These are phyloP conservation scores for Mohoua ochrocephala DNA, from an alignment of 2,113 vertebrate species.

Conservation along the genomic window DNA sequence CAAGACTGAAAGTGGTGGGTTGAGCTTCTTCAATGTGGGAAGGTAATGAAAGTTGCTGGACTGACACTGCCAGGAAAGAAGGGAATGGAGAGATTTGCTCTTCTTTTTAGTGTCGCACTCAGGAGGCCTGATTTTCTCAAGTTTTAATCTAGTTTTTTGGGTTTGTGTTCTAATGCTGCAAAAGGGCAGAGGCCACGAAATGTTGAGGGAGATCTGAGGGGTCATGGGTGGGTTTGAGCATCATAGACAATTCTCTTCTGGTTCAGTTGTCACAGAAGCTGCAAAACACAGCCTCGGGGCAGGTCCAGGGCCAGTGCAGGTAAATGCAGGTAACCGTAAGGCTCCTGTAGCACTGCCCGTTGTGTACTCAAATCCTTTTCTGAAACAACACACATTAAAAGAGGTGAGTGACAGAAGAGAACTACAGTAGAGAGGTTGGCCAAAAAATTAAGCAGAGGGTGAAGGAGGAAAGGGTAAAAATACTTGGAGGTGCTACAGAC, in stretches of 20 bases:
- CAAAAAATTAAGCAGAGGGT: neutral
- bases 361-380: neutral
- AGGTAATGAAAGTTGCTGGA: neutral
- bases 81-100: neutral
- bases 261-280: neutral
- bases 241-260: neutral
- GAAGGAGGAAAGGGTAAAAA: neutral
- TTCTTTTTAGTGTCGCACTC: neutral
- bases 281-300: neutral
- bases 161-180: neutral
- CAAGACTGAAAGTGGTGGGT: neutral
- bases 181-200: neutral
- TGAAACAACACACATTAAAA: neutral
- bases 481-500: neutral
- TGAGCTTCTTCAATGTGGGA: neutral
- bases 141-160: neutral
- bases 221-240: neutral
- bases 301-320: neutral
- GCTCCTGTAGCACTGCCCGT: accelerated
- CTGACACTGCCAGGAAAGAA: neutral
- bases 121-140: neutral
- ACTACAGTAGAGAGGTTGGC: neutral
- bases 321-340: neutral
- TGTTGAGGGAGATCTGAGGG: neutral
- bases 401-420: neutral